Conservation (phyloP, 1,140 invertebrate genomes). For the Macrotrachela quadricornifera region DNA sequence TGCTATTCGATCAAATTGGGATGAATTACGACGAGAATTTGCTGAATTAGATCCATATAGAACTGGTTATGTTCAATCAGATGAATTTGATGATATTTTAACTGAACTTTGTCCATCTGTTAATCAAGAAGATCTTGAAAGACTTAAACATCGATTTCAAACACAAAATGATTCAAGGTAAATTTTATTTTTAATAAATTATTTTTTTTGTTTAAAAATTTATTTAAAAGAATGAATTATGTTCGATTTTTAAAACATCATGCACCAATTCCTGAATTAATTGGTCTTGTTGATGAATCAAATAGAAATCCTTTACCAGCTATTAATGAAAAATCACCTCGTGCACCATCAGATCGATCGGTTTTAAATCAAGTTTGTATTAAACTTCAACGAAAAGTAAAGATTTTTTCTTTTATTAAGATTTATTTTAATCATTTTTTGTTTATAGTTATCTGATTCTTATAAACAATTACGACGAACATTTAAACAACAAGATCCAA, state of each 20-base stretch:
- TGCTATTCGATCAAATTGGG: slow-evolving; percentile 29
- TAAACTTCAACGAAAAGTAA: slow-evolving; percentile 5
- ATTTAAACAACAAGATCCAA: slow-evolving; percentile 4
- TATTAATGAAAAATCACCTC: background rate
- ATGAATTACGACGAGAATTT: slow-evolving; percentile 25
- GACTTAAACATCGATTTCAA: background rate
- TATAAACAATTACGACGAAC: background rate
- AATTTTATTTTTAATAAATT: background rate
- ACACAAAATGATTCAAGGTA: background rate
- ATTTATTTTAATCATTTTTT: slow-evolving; percentile 9
- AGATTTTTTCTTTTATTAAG: background rate
- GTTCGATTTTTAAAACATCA: background rate
- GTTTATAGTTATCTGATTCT: slow-evolving; percentile 17
- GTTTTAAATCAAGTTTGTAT: background rate
- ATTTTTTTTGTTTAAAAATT: too few species aligned
- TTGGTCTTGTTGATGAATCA: background rate
- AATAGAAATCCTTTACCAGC: background rate
- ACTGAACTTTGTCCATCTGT: slow-evolving; percentile 25
- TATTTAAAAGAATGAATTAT: slow-evolving; percentile 1
- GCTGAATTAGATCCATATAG: slow-evolving; percentile 25
- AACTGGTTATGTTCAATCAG: slow-evolving; percentile 21
- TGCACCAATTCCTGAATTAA: background rate
- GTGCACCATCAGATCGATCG: background rate
- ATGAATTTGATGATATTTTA: slow-evolving; percentile 26
- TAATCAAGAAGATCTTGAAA: slow-evolving; percentile 22